Conservation (phyloP, 2,113 vertebrate species). For the Marmota monax region DNA sequence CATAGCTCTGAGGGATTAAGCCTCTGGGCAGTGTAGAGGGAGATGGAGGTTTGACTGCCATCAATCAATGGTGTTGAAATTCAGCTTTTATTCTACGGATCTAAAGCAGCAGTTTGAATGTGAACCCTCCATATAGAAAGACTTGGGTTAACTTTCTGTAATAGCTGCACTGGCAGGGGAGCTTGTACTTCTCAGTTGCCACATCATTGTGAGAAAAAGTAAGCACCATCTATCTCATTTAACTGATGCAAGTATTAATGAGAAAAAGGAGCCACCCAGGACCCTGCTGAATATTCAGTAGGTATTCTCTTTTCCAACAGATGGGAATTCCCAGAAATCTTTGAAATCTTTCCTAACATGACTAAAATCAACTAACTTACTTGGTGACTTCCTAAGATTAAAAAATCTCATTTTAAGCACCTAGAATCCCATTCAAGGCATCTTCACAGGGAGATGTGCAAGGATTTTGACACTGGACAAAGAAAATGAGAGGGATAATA, state of each 20-base stretch:
- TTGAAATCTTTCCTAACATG: conserved; percentile 20
- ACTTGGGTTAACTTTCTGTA: neutral
- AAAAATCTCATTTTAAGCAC: neutral
- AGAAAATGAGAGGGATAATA: neutral
- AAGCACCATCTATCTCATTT: too few species aligned
- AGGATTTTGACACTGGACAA: neutral
- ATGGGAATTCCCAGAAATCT: neutral
- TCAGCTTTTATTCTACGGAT: neutral
- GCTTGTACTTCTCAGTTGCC: neutral
- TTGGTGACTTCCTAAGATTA: neutral
- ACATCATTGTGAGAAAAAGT: neutral
- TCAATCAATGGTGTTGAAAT: neutral
- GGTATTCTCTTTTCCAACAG: neutral
- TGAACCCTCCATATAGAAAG: neutral
- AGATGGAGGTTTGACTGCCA: neutral
- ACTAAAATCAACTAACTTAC: neutral
- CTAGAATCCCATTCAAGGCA: neutral
- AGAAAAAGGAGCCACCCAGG: neutral
- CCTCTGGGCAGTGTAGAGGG: neutral
- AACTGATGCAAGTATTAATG: neutral
- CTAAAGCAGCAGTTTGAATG: neutral
- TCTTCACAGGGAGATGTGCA: too few species aligned
- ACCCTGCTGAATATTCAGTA: neutral
- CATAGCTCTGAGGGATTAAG: neutral
- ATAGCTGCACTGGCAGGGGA: neutral